These are phyloP conservation scores for Abrostola triplasia DNA, from an alignment of 2,888 invertebrate species.

Conservation along the genomic window DNA sequence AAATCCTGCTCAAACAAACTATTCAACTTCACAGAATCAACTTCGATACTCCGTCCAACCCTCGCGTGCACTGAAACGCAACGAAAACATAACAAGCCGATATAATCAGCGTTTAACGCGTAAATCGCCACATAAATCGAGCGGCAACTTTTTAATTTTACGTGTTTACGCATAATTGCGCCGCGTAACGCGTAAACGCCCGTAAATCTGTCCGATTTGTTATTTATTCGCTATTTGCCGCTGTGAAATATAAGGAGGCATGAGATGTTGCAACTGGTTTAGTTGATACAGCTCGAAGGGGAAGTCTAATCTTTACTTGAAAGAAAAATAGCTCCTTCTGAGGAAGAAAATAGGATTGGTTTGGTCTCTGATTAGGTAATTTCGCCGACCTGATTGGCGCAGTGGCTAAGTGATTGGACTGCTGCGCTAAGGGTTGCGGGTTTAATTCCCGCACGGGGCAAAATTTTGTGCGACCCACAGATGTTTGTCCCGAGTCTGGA, in stretches of 20 bases:
- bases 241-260: constrained; percentile 59
- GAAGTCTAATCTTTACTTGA: too few relatives aligned
- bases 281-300: constrained; percentile 22
- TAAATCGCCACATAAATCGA: constrained; percentile 42
- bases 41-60: neutral
- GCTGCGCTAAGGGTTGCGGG: too few relatives aligned
- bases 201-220: constrained; percentile 71
- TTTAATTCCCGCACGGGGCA: too few relatives aligned
- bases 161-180: constrained; percentile 72
- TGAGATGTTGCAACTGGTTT: constrained; percentile 41
- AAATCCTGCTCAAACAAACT: neutral
- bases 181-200: constrained; percentile 60
- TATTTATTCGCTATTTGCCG: constrained; percentile 67
- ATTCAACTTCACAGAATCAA: neutral
- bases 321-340: too few relatives aligned
- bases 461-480: too few relatives aligned
- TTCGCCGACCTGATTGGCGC: too few relatives aligned
- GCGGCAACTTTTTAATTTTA: constrained; percentile 69
- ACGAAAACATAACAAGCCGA: constrained; percentile 42
- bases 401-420: too few relatives aligned
- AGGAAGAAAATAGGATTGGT: too few relatives aligned
- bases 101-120: constrained; percentile 46
- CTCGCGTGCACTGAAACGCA: constrained; percentile 36
- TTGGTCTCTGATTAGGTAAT: too few relatives aligned
- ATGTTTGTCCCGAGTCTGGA: too few relatives aligned